Evolutionary conservation across 2,113 vertebrate genomes (phyloP), one percentile per base, ranked within the genome.

Genomic region (Archocentrus centrarchus): DNA sequence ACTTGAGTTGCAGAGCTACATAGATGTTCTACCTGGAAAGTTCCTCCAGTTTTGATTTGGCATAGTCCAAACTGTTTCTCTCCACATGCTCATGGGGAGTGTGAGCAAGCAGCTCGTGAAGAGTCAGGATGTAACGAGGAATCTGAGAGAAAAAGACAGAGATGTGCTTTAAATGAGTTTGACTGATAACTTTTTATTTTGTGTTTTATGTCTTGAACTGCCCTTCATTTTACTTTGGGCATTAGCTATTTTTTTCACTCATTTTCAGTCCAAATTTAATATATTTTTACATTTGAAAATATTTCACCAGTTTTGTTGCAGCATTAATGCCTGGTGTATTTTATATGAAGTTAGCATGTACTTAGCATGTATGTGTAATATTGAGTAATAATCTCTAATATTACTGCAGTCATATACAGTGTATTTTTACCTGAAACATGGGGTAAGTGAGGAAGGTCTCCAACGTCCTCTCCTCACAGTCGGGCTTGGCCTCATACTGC

Each of bases 381-480:
- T 47, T 32, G 44, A 30, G 6, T 73, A 70, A 50, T 18, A 50
- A 15, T 55, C 11, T 32, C 5, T 4, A 35, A 3, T 20, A 32
- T 17, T 6, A 20, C 18, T 14, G 20, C n/a, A 3, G 20, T 59
- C n/a, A 9, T 66, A 18, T 17, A n/a, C 11, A 22, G 1, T 30
- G 35, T 37, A 22, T 18, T 82, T 47, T 53, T 18, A 95, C 94
- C 77, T 93, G 98, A 94, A 99, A 99, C 98, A 99, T 99, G 83
- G 98, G 98, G 88, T 99, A 99, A 20, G 98, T 99, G 81, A 99
- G 97, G 93, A 99, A 99, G 77, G 98, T 99, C 96, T 99, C 98
- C 90, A 99, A 93, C 0, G 98, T 99, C 82, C 98, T 93, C 95
- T 99, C 98, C 94, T 99, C 98, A 1, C 98, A 99, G 95, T 99